Evolutionary conservation across 2,888 invertebrate genomes (phyloP).

Genomic region (Lithophane semibrunnea): DNA sequence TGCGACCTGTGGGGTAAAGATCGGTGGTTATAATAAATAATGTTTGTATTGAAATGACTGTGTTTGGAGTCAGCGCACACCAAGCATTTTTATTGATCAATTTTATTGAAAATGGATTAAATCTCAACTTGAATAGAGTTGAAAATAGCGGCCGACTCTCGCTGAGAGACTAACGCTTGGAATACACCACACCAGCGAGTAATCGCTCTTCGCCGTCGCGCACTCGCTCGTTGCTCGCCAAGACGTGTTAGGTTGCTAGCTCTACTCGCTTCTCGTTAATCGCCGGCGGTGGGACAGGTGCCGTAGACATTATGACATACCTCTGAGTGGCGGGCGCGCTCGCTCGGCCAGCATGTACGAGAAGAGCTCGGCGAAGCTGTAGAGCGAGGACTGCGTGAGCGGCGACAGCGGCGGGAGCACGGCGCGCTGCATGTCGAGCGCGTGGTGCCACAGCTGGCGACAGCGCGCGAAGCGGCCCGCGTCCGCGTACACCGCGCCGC

Average conservation of each 20-base stretch:
- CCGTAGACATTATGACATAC: slow-evolving; percentile 47
- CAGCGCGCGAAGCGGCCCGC: slow-evolving; percentile 97
- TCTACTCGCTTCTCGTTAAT: no score
- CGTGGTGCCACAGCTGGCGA: slow-evolving; percentile 98
- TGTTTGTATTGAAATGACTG: not conserved
- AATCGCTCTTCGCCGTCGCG: no score
- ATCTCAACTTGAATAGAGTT: no score
- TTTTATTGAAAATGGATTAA: not conserved
- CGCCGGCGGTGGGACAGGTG: no score
- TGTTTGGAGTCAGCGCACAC: no score
- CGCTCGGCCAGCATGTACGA: slow-evolving; percentile 98
- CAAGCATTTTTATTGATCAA: not conserved
- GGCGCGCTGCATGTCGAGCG: slow-evolving; percentile 98
- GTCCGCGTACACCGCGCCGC: slow-evolving; percentile 98
- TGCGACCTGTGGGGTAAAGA: slow-evolving; percentile 86
- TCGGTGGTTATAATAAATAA: not conserved
- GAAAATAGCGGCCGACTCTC: no score
- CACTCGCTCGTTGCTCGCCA: no score
- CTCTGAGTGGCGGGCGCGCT: slow-evolving; percentile 92
- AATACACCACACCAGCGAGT: no score
- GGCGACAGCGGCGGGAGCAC: slow-evolving; percentile 98
- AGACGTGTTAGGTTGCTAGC: no score
- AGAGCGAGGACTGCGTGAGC: slow-evolving; percentile 98
- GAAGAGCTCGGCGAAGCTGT: slow-evolving; percentile 98
- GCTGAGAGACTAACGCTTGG: no score